Evolutionary conservation across 2,797 vertebrate species (phyloP), one percentile per base, ranked within the genome.

Genomic region (Saguinus oedipus): DNA sequence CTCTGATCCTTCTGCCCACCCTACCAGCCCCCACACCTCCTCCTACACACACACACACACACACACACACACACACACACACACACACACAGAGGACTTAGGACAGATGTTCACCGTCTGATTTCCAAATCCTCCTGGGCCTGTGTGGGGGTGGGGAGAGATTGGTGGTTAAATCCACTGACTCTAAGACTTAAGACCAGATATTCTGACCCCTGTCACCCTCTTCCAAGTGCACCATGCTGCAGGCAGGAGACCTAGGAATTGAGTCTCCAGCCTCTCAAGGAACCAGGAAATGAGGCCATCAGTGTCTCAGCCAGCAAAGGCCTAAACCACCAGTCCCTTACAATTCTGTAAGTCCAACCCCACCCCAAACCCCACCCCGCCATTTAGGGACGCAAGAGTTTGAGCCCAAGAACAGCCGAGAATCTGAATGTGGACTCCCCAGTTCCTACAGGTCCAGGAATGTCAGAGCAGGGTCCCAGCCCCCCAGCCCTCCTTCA

Each of bases 111-210:
- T 97, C 78, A 64, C 61, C 27, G 15, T 75, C 70, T 64, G 91
- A 80, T 95, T 97, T 97, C 91, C 95, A 96, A 95, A 96, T 96
- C 96, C 96, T 86, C 81, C 88, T 68, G 95, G 78, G 88, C 13
- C 53, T 33, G 70, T 20, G 70, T 26, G 88, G 80, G 86, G 74
- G 84, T 42, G 57, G 68, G 42, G n/a, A 48, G 84, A 92, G 94
- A 96, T 22, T 70, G 94, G 20, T 78, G 64, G 55, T 68, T 95
- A 97, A 96, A 96, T 95, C 95, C 95, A 94, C 44, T 68, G 27
- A 96, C 75, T 95, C 44, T 94, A 79, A 97, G 95, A 96, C 48
- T 85, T 96, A 96, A 97, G 59, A 93, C 64, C 85, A 95, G 95
- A 95, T 93, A 90, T 97, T 88, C 85, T 88, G 85, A 95, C n/a